Conservation (phyloP, 1,140 invertebrate species). For the Tenebrio molitor region DNA sequence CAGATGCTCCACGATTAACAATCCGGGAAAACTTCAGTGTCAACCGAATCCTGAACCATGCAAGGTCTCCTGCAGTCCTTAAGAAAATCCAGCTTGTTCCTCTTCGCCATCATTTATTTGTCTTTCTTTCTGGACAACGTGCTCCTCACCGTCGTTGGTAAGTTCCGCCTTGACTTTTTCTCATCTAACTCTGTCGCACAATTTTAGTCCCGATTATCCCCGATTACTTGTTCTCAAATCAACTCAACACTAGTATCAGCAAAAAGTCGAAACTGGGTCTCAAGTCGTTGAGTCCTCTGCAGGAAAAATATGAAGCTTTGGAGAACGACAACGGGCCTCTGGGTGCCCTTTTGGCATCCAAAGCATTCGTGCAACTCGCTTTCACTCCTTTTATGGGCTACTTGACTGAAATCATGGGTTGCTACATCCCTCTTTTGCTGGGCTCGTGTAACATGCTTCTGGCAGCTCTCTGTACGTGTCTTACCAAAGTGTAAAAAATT, state of each 20-base stretch:
- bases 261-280: constrained; percentile 45
- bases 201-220: constrained; percentile 88
- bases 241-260: constrained; percentile 59
- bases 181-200: constrained; percentile 11
- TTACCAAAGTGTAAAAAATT: background rate
- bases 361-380: constrained; percentile 88
- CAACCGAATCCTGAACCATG: constrained; percentile 33
- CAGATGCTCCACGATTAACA: constrained; percentile 48
- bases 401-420: constrained; percentile 78
- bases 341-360: constrained; percentile 86
- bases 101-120: constrained; percentile 75
- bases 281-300: constrained; percentile 61
- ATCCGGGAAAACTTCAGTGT: constrained; percentile 37
- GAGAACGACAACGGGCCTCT: constrained; percentile 81
- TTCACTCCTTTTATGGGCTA: constrained; percentile 87
- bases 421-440: constrained; percentile 84
- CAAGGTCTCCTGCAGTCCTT: constrained; percentile 32
- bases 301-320: constrained; percentile 64
- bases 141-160: constrained; percentile 83
- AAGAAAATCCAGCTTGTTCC: constrained; percentile 64
- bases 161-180: constrained; percentile 64
- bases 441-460: constrained; percentile 86
- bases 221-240: constrained; percentile 79
- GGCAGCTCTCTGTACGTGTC: constrained; percentile 82
- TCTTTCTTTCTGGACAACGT: constrained; percentile 83